Conservation (phyloP, 2,888 invertebrate species). For the Cecidostiba fungosa region DNA sequence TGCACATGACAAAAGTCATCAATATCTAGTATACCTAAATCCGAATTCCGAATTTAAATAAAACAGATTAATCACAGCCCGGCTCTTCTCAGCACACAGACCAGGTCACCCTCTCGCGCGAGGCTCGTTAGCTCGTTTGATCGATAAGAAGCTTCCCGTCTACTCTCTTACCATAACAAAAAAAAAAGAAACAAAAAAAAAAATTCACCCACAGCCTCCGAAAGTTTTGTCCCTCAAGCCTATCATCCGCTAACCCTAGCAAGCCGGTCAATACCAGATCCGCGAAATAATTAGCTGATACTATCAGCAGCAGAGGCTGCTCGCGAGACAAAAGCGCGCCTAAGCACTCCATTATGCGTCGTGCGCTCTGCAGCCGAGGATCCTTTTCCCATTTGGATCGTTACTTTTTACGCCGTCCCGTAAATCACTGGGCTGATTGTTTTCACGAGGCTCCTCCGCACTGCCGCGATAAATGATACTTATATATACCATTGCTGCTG, state of each 20-base stretch:
- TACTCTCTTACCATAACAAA: not conserved
- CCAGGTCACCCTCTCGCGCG: constrained; percentile 54
- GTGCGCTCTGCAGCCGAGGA: constrained; percentile 1
- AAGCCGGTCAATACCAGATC: constrained; percentile 8
- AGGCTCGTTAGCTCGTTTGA: constrained; percentile 53
- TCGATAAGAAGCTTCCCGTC: constrained; percentile 47
- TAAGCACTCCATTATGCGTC: constrained; percentile 70
- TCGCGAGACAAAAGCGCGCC: constrained; percentile 71
- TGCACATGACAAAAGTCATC: too few relatives aligned
- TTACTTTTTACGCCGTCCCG: constrained; percentile 67
- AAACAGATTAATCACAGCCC: not conserved
- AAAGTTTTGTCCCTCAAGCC: constrained; percentile 2
- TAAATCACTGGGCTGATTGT: constrained; percentile 63
- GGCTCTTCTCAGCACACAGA: not conserved
- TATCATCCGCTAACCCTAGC: too few relatives aligned
- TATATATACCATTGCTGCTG: not conserved
- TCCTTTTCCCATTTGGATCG: constrained; percentile 67
- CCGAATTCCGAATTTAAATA: not conserved
- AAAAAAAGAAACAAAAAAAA: too few relatives aligned
- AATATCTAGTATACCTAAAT: too few relatives aligned
- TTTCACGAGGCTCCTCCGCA: not conserved
- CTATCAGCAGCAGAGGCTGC: constrained; percentile 67
- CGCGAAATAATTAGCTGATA: constrained; percentile 73
- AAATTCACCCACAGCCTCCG: not conserved
- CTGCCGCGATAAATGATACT: constrained; percentile 21